Conservation (phyloP, 2,888 invertebrate genomes). For the Geophilus truncorum region DNA sequence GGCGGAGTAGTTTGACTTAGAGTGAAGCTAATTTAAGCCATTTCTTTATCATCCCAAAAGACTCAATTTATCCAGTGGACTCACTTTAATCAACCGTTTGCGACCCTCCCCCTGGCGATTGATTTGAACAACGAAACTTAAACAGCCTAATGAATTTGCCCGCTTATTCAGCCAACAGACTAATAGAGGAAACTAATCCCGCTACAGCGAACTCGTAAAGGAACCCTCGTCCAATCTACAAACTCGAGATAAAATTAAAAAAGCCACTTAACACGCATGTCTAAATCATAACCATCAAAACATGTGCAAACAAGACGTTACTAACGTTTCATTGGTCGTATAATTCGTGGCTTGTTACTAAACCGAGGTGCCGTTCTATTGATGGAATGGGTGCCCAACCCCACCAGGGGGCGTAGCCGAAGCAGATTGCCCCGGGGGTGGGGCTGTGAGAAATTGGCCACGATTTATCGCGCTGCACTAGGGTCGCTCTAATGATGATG, state of each 20-base stretch:
- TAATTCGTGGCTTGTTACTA: neutral
- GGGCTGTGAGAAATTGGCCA: constrained; percentile 27
- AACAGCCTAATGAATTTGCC: constrained; percentile 27
- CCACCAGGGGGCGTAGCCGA: constrained; percentile 27
- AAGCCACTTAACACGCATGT: neutral
- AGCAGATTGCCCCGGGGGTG: constrained; percentile 27
- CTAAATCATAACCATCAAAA: neutral
- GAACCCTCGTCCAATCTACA: neutral
- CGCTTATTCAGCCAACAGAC: constrained; percentile 25
- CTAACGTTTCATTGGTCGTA: neutral
- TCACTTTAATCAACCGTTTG: constrained; percentile 24
- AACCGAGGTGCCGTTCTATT: constrained; percentile 15
- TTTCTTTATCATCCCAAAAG: constrained; percentile 24
- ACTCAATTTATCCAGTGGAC: constrained; percentile 25
- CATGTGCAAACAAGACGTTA: neutral
- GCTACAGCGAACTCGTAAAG: neutral
- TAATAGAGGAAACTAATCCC: constrained; percentile 25
- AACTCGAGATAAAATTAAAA: neutral
- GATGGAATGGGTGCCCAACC: constrained; percentile 27
- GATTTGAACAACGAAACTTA: constrained; percentile 24
- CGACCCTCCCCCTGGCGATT: constrained; percentile 22
- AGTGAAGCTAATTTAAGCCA: constrained; percentile 2
- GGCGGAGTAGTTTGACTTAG: constrained; percentile 10
- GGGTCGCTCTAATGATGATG: constrained; percentile 27
- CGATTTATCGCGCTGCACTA: constrained; percentile 25